Percentiles rank a stretch among this genome's conserved stretches.
Evolutionary conservation across 1,140 invertebrate species (phyloP).

Genomic region (Cryptotermes secundus): DNA sequence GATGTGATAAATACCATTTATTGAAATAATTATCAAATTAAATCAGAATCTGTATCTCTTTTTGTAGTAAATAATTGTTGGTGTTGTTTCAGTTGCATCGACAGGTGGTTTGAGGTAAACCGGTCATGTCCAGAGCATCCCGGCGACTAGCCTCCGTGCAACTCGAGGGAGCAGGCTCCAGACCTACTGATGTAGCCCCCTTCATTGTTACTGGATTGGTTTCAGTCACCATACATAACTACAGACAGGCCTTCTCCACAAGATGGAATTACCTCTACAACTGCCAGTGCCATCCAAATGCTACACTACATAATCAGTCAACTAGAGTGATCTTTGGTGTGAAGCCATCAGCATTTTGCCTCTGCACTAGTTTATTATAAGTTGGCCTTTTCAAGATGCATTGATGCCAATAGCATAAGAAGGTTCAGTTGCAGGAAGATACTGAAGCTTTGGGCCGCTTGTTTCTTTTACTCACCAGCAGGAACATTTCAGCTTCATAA

Average conservation of each 20-base stretch:
- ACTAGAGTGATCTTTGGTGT: background rate
- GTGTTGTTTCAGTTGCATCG: conserved; percentile 78
- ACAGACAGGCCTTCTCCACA: background rate
- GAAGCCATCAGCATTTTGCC: background rate
- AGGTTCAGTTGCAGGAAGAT: background rate
- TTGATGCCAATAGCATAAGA: background rate
- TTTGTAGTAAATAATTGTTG: conserved; percentile 37
- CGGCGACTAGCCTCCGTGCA: conserved; percentile 61
- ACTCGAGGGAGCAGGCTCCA: background rate
- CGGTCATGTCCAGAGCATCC: conserved; percentile 96
- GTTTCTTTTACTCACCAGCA: background rate
- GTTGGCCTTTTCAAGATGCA: background rate
- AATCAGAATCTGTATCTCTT: too few relatives aligned
- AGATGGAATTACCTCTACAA: background rate
- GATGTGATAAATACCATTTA: too few relatives aligned
- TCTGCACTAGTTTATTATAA: background rate
- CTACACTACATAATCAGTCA: background rate
- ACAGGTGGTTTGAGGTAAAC: conserved; percentile 97
- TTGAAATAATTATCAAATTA: too few relatives aligned
- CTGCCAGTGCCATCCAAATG: background rate
- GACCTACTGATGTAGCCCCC: background rate
- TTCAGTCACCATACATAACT: background rate
- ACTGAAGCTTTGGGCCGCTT: background rate
- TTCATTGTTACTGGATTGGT: conserved; percentile 1
- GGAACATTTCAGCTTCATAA: background rate